Conservation (phyloP, 2,888 invertebrate species). For the Eristalis pertinax region DNA sequence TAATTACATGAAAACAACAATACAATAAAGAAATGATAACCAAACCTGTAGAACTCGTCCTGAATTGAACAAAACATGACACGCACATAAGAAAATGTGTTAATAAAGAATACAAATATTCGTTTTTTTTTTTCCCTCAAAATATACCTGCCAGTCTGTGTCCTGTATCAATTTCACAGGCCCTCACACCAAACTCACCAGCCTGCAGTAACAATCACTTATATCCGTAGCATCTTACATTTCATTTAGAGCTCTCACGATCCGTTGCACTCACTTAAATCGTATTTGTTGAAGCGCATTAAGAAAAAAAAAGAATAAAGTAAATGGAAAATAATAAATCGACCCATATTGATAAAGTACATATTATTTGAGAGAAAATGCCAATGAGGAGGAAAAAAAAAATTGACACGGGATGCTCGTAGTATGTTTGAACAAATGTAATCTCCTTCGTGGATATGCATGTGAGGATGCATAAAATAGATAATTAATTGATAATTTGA, state of each 20-base stretch:
- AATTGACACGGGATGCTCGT: too few relatives aligned
- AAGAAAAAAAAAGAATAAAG: conserved; percentile 8
- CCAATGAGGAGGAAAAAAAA: neutral
- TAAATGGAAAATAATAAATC: conserved; percentile 35
- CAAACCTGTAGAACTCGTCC: conserved; percentile 59
- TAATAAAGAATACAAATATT: conserved; percentile 62
- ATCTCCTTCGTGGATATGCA: neutral
- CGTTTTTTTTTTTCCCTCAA: conserved; percentile 35
- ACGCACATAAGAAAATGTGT: conserved; percentile 63
- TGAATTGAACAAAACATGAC: conserved; percentile 31
- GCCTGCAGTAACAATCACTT: conserved; percentile 42
- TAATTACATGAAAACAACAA: conserved; percentile 13
- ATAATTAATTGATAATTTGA: neutral
- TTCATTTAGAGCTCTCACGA: conserved; percentile 62
- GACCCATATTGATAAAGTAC: conserved; percentile 49
- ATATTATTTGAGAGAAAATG: conserved; percentile 14
- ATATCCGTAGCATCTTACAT: conserved; percentile 28
- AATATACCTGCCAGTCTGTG: conserved; percentile 35
- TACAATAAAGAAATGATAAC: conserved; percentile 28
- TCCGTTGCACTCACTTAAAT: conserved; percentile 64
- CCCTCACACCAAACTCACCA: conserved; percentile 27
- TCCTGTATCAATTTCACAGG: conserved; percentile 60
- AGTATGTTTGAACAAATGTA: neutral
- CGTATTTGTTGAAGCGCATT: conserved; percentile 50
- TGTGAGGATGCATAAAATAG: neutral